Conservation (phyloP, 2,797 vertebrate genomes). For the Percopsis omiscomaycus region DNA sequence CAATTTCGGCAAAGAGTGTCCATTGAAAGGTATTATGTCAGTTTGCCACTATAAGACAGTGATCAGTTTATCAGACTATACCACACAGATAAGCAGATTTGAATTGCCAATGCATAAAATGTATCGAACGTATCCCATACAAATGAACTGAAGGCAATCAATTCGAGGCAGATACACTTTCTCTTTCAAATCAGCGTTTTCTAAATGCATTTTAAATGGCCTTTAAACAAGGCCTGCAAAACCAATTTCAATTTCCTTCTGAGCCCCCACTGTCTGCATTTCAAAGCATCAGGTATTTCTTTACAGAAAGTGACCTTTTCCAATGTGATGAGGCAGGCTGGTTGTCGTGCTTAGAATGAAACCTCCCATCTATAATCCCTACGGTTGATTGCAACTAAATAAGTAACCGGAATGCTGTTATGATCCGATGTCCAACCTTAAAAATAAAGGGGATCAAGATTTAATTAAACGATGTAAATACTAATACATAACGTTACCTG, state of each 20-base stretch:
- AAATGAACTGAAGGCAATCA: conserved; percentile 39
- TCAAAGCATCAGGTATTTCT: conserved; percentile 49
- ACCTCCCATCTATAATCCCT: conserved; percentile 11
- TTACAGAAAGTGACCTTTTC: conserved; percentile 47
- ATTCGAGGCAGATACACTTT: conserved; percentile 9
- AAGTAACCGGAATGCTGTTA: conserved; percentile 3
- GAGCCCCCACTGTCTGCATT: conserved; percentile 60
- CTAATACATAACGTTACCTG: too few species aligned
- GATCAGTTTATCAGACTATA: too few species aligned
- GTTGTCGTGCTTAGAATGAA: conserved; percentile 30
- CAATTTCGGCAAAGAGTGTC: too few species aligned
- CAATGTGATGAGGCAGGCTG: conserved; percentile 24
- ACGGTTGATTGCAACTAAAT: conserved; percentile 19
- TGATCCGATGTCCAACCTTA: not conserved
- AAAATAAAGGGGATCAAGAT: too few species aligned
- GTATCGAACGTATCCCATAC: conserved; percentile 50
- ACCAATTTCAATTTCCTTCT: conserved; percentile 31
- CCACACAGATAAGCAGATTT: too few species aligned
- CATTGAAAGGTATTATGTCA: too few species aligned
- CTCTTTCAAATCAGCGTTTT: conserved; percentile 4
- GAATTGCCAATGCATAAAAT: conserved; percentile 3
- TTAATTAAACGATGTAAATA: too few species aligned
- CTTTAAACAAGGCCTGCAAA: conserved; percentile 12
- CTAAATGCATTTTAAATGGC: conserved; percentile 20
- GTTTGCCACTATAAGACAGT: too few species aligned